Evolutionary conservation across 2,888 invertebrate species (phyloP), one percentile per base, ranked within the genome.

Genomic region (Cepaea hortensis): DNA sequence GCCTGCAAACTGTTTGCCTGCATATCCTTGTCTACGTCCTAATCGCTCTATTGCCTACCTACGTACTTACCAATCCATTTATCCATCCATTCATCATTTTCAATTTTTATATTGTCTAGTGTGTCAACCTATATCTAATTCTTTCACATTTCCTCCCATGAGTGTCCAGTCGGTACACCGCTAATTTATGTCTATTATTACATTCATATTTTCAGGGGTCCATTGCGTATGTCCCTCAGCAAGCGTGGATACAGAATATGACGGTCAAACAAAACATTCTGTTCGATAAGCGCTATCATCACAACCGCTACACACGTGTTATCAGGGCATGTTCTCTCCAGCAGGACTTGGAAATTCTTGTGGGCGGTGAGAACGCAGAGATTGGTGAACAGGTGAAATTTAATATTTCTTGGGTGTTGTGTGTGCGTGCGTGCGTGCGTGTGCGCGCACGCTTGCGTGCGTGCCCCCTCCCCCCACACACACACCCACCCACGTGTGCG

Each of bases 171-270:
- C 55, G 2, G 55, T 55, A 9, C 35, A 9, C 55, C 6, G 55
- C 11, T 55, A 9, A 55, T 55, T 55, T 55, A 55, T 55, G 2
- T 55, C 55, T 55, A 11, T 55, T 55, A 55, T 55, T 6, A 55
- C 11, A 11, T 55, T 11, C 55, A 55, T 11, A 55, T 55, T 73
- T 89, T 18, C 88, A 93, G 93, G 94, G 93, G 23, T 90, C 90
- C 5, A 85, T 93, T 55, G 94, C 93, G 3, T 94, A 94, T 90
- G 93, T 94, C 2, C 90, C 94, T 68, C 94, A 94, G 86, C 95
- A 95, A 90, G 95, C 95, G 0, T 95, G 95, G 95, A 95, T 95
- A 85, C 95, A 95, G 92, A 95, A 95, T 91, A 94, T 95, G 1
- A 95, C 95, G 0, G 90, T 96, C 18, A 91, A 94, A 87, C 95